phyloP scores from a whole-genome alignment of 2,888 invertebrate genomes.

The Colletes collaris region DNA sequence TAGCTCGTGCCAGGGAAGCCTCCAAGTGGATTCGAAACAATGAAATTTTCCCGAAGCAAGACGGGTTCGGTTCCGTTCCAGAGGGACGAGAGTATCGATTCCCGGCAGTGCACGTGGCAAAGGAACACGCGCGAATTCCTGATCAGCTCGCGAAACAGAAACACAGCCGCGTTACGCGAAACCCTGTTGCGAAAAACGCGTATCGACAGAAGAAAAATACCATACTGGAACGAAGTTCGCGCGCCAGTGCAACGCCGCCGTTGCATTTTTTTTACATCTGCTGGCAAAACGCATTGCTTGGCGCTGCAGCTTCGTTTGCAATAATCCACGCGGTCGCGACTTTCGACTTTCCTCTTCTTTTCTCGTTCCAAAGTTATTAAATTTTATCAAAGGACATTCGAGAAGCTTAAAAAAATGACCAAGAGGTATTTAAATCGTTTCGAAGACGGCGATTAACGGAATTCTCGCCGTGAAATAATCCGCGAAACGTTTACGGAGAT shows the following conservation, averaged over 20 bases:
- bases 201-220: conserved; percentile 20
- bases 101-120: background rate
- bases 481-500: too few relatives aligned
- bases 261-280: too few relatives aligned
- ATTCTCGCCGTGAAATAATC: too few relatives aligned
- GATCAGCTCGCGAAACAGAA: conserved; percentile 34
- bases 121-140: conserved; percentile 3
- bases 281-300: too few relatives aligned
- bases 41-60: too few relatives aligned
- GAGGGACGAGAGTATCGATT: background rate
- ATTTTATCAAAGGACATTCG: too few relatives aligned
- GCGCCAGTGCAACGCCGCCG: background rate
- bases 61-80: background rate
- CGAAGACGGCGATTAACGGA: too few relatives aligned
- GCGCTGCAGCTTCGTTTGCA: conserved; percentile 6
- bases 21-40: too few relatives aligned
- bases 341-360: background rate
- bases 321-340: conserved; percentile 17
- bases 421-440: too few relatives aligned
- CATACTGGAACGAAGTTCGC: conserved; percentile 15
- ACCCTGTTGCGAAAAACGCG: conserved; percentile 23
- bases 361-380: too few relatives aligned
- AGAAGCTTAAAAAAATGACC: too few relatives aligned
- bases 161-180: conserved; percentile 26
- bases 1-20: too few relatives aligned